phyloP scores from a whole-genome alignment of 2,888 invertebrate genomes.

The Tachina fera region DNA sequence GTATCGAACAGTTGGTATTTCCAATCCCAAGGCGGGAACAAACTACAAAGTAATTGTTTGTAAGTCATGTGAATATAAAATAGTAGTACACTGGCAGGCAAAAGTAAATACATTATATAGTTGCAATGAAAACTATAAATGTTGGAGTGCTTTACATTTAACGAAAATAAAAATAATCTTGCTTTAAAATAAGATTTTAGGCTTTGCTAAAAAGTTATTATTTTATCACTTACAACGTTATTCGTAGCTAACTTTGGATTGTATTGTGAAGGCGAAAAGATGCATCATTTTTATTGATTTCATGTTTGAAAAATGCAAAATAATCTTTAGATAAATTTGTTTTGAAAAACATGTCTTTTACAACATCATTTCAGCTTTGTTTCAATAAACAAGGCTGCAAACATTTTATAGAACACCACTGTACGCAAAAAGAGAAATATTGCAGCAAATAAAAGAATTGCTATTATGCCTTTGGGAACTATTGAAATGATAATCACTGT shows the following conservation, averaged over 20 bases:
- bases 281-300: too few relatives aligned
- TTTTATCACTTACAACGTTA: too few relatives aligned
- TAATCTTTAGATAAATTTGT: too few relatives aligned
- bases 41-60: slow-evolving; percentile 41
- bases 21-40: not conserved
- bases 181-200: too few relatives aligned
- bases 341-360: too few relatives aligned
- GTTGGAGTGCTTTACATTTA: too few relatives aligned
- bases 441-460: slow-evolving; percentile 5
- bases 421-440: not conserved
- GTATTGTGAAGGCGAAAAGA: too few relatives aligned
- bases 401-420: not conserved
- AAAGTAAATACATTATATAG: not conserved
- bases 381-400: not conserved
- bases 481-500: slow-evolving; percentile 37
- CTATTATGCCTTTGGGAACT: slow-evolving; percentile 43
- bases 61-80: not conserved
- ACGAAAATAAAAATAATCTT: too few relatives aligned
- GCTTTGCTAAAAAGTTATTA: too few relatives aligned
- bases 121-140: too few relatives aligned
- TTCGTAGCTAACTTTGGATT: too few relatives aligned
- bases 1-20: not conserved
- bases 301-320: too few relatives aligned
- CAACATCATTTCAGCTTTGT: not conserved
- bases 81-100: not conserved